Conservation (phyloP, 2,113 vertebrate species). For the Tenrec ecaudatus region DNA sequence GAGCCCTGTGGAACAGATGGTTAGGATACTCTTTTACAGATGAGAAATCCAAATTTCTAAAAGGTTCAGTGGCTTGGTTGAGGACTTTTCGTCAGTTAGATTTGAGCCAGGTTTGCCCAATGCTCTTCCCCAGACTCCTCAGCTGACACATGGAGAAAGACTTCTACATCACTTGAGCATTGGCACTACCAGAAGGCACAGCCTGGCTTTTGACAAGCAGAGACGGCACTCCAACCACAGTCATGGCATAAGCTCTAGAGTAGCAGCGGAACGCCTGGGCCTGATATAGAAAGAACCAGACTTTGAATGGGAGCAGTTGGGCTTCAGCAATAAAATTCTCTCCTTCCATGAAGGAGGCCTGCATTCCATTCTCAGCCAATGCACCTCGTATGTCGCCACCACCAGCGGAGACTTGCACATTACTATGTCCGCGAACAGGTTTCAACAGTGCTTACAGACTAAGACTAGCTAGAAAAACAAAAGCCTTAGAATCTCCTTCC, state of each 20-base stretch:
- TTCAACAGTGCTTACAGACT: background rate
- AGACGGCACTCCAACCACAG: background rate
- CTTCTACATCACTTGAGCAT: no score
- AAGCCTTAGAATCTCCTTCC: background rate
- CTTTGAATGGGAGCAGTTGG: no score
- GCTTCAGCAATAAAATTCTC: background rate
- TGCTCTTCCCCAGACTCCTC: background rate
- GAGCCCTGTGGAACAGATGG: background rate
- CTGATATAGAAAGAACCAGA: no score
- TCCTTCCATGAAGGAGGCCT: background rate
- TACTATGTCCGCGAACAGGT: no score
- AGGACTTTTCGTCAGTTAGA: background rate
- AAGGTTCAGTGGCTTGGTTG: background rate
- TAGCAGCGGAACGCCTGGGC: background rate
- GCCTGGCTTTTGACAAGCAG: background rate
- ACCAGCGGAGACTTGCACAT: background rate
- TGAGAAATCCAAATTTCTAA: background rate
- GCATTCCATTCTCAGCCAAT: background rate
- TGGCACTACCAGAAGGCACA: background rate
- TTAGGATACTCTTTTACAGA: background rate
- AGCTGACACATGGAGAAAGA: background rate
- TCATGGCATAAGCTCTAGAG: background rate
- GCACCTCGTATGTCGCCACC: background rate
- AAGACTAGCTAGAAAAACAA: background rate
- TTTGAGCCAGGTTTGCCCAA: background rate